phyloP scores from a whole-genome alignment of 2,113 vertebrate genomes.

The Felis chaus region DNA sequence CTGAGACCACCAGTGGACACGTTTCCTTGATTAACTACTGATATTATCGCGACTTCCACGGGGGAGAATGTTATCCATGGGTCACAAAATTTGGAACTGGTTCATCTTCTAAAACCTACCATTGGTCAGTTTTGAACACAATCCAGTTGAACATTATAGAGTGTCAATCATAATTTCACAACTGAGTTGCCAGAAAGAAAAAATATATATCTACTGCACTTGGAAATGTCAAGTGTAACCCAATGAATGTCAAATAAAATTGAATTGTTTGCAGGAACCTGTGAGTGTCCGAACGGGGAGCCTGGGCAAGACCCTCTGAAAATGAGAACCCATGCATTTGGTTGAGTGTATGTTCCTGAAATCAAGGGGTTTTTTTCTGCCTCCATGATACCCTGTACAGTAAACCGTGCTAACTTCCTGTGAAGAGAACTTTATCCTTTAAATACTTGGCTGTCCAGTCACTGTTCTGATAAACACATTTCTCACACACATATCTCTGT shows the following conservation, averaged over 20 bases:
- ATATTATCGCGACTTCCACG: background rate
- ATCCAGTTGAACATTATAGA: background rate
- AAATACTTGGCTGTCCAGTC: background rate
- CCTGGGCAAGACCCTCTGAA: background rate
- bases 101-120: background rate
- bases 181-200: conserved; percentile 53
- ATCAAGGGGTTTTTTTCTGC: background rate
- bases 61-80: background rate
- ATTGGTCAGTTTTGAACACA: conserved; percentile 38
- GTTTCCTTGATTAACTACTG: background rate
- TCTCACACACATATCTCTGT: background rate
- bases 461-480: background rate
- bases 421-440: background rate
- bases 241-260: conserved; percentile 77
- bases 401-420: background rate
- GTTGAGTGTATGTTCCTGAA: conserved; percentile 18
- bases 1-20: background rate
- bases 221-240: conserved; percentile 72
- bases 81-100: conserved; percentile 25
- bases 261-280: conserved; percentile 54
- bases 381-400: background rate
- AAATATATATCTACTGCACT: conserved; percentile 34
- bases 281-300: background rate
- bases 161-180: conserved; percentile 69
- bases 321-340: background rate